Evolutionary conservation across 2,888 invertebrate genomes (phyloP), one percentile per base, ranked within the genome.

Genomic region (Galeopsomyia nigrocyanea): DNA sequence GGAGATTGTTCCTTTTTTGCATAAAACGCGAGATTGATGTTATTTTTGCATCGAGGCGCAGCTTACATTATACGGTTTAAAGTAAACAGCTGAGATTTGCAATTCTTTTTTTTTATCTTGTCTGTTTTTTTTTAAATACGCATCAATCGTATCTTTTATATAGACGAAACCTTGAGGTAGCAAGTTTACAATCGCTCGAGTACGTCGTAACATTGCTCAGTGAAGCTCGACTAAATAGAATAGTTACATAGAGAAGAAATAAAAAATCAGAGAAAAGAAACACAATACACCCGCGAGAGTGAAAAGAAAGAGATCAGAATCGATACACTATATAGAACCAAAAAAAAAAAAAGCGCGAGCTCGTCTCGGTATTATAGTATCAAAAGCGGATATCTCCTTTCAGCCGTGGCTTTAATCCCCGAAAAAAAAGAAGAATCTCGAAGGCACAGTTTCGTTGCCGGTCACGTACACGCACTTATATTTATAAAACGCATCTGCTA

Each of bases 381-480:
- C 70, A 47, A 47, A 46, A 17, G 51, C 62, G 51, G 71, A 71
- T 62, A 56, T 64, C 50, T 69, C 1, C 56, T 39, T 57, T 55
- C 46, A 49, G 9, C 13, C 17, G 26, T 5, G 26, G 26, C 26
- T 16, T 39, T 71, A 65, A 71, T 71, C 66, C 55, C 62, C 50
- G 62, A 62, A 22, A 50, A 67, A 61, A 21, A 71, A 62, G n/a
- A 50, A 67, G 66, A 21, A 71, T 71, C 66, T 62, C 56, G 22
- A 62, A 62, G 66, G 62, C 66, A 39, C 26, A 50, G 56, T 61
- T 71, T 66, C 60, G 61, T 47, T 58, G 21, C 21, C 49, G 49
- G 57, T 57, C 51, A 47, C 56, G 50, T n/a, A 14, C 56, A 50
- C 31, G 56, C 51, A 21, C 56, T 46, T 49, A 19, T 49, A n/a